Evolutionary conservation across 2,113 vertebrate species (phyloP), one percentile per base, ranked within the genome.

Genomic region (Plectropomus leopardus): DNA sequence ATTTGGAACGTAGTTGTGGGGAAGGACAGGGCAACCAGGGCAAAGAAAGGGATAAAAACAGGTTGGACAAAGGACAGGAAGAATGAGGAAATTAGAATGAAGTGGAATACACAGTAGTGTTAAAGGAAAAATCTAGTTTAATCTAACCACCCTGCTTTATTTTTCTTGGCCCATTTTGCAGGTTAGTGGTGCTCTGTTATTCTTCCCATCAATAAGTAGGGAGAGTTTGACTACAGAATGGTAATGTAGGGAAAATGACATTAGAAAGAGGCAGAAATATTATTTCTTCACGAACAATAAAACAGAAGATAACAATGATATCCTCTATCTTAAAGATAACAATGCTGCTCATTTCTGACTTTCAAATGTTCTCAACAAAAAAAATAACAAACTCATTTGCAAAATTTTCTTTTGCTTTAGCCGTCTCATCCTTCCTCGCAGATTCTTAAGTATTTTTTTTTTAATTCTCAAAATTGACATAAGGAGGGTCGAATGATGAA

Each of bases 1-100:
- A 85, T 88, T 61, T 87, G 65, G 74, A 84, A 87, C 59, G 4
- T 40, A 48, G 21, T 47, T 86, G 72, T 57, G 32, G 44, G 59
- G 28, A 71, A 80, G 84, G 63, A 81, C 69, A 66, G 78, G 74
- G 74, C 74, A 80, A 51, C 64, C 51, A 58, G 58, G 65, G 78
- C 72, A 75, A 69, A 80, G 57, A 72, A 54, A 28, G 42, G 15
- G 30, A 44, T n/a, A n/a, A 63, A 71, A 58, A 70, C 26, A 65
- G 55, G 53, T 70, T 80, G 48, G 70, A 60, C n/a, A 76, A 23
- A 70, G n/a, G 53, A 68, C 34, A 54, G 45, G 65, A 74, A 76
- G 34, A 75, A 75, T 16, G 9, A 77, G 45, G 5, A 59, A 59
- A 81, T 21, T 21, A 42, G n/a, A n/a, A n/a, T n/a, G n/a, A 58